Evolutionary conservation across 2,797 vertebrate genomes (phyloP).

Genomic region (Poeciliopsis gracilis): DNA sequence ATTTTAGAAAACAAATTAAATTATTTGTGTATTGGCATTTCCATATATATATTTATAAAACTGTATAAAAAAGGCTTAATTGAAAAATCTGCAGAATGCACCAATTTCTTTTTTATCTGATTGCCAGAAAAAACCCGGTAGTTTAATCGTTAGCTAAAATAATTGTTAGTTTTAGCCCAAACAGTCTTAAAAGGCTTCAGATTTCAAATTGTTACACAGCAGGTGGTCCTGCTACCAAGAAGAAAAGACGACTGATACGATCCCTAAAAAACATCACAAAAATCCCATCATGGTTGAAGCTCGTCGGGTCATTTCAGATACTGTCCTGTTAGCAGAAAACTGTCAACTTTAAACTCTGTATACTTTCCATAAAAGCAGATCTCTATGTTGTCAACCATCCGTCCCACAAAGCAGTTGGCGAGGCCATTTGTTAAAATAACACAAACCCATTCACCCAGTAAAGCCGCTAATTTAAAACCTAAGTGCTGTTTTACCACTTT

Average conservation of each 20-base stretch:
- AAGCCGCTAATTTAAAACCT: constrained; percentile 62
- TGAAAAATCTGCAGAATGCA: too few relatives aligned
- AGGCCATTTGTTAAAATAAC: constrained; percentile 53
- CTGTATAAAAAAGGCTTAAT: too few relatives aligned
- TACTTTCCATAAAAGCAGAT: neutral
- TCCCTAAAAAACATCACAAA: neutral
- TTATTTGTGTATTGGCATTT: too few relatives aligned
- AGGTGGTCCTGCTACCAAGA: neutral
- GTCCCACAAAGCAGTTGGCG: constrained; percentile 34
- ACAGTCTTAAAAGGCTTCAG: neutral
- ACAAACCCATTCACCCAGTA: constrained; percentile 43
- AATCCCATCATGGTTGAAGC: neutral
- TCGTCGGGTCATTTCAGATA: neutral
- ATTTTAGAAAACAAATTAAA: too few relatives aligned
- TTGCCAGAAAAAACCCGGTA: neutral
- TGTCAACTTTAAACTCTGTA: neutral
- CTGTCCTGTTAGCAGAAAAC: constrained; percentile 13
- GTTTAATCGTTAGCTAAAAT: neutral
- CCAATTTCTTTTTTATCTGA: too few relatives aligned
- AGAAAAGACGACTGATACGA: neutral
- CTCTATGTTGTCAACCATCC: neutral
- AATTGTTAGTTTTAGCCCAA: neutral
- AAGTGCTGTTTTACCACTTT: constrained; percentile 57
- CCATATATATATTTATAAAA: too few relatives aligned
- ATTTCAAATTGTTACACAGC: neutral